Percentiles rank a stretch among this genome's conserved stretches.
Evolutionary conservation across 2,888 invertebrate species (phyloP).

Genomic region (Gymnoscelis rufifasciata): DNA sequence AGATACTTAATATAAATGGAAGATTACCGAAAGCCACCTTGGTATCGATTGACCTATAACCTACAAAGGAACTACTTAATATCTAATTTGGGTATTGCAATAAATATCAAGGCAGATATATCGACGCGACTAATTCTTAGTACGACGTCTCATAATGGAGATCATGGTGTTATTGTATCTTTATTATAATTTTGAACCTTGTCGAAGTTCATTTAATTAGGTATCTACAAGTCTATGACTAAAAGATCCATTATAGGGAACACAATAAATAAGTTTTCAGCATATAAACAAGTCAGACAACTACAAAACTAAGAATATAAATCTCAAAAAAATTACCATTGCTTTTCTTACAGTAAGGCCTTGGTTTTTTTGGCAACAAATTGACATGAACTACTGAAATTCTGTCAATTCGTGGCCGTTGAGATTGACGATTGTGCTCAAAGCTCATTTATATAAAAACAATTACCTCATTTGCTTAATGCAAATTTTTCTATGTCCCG

Average conservation of each 20-base stretch:
- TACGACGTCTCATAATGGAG: slow-evolving; percentile 13
- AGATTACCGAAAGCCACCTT: slow-evolving; percentile 20
- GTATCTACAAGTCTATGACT: background rate
- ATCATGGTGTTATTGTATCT: background rate
- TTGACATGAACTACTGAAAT: slow-evolving; percentile 11
- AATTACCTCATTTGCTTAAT: no score
- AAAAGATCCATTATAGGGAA: no score
- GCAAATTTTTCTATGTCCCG: no score
- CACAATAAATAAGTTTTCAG: slow-evolving; percentile 18
- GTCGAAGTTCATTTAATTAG: background rate
- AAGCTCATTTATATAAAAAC: slow-evolving; percentile 1
- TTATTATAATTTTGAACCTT: background rate
- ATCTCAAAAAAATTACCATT: slow-evolving; percentile 20
- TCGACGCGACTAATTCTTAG: slow-evolving; percentile 12
- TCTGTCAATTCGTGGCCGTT: slow-evolving; percentile 13
- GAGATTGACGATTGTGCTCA: background rate
- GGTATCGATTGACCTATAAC: slow-evolving; percentile 15
- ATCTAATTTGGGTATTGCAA: slow-evolving; percentile 20
- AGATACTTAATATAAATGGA: slow-evolving; percentile 18
- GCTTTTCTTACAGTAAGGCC: slow-evolving; percentile 39
- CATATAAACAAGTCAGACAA: no score
- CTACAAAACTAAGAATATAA: no score
- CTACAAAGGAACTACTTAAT: slow-evolving; percentile 15
- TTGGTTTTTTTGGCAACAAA: slow-evolving; percentile 25
- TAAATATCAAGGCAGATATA: slow-evolving; percentile 11